Percentiles rank a stretch among this genome's conserved stretches.
Evolutionary conservation across 2,888 invertebrate species (phyloP).

Genomic region (Amaurobius ferox): DNA sequence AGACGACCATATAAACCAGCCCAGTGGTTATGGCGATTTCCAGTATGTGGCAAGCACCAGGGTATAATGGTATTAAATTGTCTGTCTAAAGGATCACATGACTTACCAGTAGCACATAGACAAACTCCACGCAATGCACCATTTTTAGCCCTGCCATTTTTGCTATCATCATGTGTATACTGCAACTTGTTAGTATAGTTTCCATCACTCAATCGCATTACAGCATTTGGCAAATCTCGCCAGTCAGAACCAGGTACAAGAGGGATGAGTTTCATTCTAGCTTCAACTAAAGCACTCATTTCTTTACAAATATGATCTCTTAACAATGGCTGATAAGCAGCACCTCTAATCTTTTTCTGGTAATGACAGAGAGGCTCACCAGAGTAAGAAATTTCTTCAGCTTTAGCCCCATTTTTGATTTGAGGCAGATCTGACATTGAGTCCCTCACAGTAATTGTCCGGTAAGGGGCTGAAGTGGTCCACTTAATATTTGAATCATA

Average conservation of each 20-base stretch:
- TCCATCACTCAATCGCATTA: conserved; percentile 84
- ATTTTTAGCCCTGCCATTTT: conserved; percentile 79
- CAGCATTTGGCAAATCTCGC: conserved; percentile 89
- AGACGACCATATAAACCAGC: conserved; percentile 88
- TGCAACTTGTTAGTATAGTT: conserved; percentile 82
- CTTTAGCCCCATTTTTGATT: conserved; percentile 85
- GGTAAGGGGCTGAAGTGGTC: conserved; percentile 82
- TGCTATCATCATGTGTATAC: conserved; percentile 81
- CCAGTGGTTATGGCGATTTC: conserved; percentile 91
- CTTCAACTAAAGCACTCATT: conserved; percentile 87
- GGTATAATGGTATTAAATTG: conserved; percentile 91
- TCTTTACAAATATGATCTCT: conserved; percentile 90
- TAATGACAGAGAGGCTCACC: conserved; percentile 86
- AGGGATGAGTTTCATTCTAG: conserved; percentile 87
- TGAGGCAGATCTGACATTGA: conserved; percentile 89
- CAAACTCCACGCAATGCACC: conserved; percentile 86
- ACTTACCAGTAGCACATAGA: conserved; percentile 81
- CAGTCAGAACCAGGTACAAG: conserved; percentile 87
- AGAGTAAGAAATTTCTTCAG: conserved; percentile 84
- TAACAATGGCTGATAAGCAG: conserved; percentile 80
- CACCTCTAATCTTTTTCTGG: conserved; percentile 83
- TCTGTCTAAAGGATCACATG: conserved; percentile 84
- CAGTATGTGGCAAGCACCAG: conserved; percentile 92
- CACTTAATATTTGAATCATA: conserved; percentile 44
- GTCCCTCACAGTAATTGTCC: conserved; percentile 88